Conservation (phyloP, 1,140 invertebrate species). For the Agrypnia vestita region DNA sequence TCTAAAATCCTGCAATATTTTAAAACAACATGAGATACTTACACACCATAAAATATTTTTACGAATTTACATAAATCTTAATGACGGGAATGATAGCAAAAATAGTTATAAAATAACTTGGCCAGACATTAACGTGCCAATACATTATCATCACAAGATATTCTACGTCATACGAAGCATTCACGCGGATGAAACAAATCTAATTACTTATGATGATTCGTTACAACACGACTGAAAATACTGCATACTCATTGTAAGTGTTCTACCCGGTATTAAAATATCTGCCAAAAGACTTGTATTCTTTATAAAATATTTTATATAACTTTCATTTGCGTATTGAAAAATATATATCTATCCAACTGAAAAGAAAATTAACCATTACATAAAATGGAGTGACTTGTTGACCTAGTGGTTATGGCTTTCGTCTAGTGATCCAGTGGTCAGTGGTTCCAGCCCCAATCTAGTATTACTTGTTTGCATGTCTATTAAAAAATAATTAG, state of each 20-base stretch:
- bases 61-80: not conserved
- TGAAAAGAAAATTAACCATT: no score
- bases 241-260: not conserved
- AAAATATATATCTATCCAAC: no score
- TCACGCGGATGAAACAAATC: not conserved
- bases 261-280: slow-evolving; percentile 1
- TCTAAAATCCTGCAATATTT: not conserved
- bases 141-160: not conserved
- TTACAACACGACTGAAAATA: slow-evolving; percentile 18
- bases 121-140: slow-evolving; percentile 15
- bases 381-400: no score
- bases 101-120: not conserved
- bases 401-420: no score
- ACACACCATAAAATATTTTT: not conserved
- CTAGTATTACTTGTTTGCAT: no score
- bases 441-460: no score
- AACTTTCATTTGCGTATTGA: no score
- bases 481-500: no score
- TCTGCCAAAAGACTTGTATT: slow-evolving; percentile 1
- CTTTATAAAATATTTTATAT: no score
- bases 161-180: slow-evolving; percentile 4
- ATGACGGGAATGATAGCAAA: not conserved
- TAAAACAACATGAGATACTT: not conserved
- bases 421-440: no score
- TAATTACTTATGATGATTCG: slow-evolving; percentile 26